These are phyloP conservation scores for Cyanistes caeruleus DNA, from an alignment of 2,113 vertebrate genomes.

Conservation along the genomic window DNA sequence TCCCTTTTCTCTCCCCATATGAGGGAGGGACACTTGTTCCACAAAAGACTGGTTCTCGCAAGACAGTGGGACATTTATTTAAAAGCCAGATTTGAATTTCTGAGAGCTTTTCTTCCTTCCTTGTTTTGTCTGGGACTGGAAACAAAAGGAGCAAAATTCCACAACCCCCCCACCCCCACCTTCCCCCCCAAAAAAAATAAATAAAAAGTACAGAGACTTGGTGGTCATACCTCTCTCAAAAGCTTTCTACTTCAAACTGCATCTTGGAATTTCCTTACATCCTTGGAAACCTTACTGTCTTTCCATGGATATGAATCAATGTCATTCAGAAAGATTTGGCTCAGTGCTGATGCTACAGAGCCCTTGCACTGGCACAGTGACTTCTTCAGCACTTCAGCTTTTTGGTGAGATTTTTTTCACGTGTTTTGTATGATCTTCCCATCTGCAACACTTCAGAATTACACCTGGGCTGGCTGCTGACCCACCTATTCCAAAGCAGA, in stretches of 20 bases:
- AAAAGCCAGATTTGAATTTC: constrained; percentile 4
- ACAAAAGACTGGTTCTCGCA: not conserved
- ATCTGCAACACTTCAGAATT: not conserved
- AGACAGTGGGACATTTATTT: constrained; percentile 36
- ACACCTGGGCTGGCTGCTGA: not conserved
- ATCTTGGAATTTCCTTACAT: not conserved
- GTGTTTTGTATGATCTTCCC: not conserved
- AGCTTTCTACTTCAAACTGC: not conserved
- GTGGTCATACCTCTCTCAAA: not conserved
- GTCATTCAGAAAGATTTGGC: not conserved
- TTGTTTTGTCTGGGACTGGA: constrained; percentile 3
- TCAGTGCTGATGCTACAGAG: not conserved
- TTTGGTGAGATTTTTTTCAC: not conserved
- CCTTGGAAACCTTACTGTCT: not conserved
- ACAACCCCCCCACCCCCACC: too few relatives aligned
- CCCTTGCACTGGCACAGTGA: not conserved
- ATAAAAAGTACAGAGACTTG: not conserved
- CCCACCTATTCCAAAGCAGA: not conserved
- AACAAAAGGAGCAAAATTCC: constrained; percentile 8
- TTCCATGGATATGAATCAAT: not conserved
- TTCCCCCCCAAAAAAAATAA: too few relatives aligned
- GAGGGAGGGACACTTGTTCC: not conserved
- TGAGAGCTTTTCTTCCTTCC: constrained; percentile 29
- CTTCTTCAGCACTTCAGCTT: not conserved
- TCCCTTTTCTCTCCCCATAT: not conserved